Percentiles rank a stretch among this genome's conserved stretches.
phyloP scores from a whole-genome alignment of 2,113 vertebrate species.

The Theristicus caerulescens region DNA sequence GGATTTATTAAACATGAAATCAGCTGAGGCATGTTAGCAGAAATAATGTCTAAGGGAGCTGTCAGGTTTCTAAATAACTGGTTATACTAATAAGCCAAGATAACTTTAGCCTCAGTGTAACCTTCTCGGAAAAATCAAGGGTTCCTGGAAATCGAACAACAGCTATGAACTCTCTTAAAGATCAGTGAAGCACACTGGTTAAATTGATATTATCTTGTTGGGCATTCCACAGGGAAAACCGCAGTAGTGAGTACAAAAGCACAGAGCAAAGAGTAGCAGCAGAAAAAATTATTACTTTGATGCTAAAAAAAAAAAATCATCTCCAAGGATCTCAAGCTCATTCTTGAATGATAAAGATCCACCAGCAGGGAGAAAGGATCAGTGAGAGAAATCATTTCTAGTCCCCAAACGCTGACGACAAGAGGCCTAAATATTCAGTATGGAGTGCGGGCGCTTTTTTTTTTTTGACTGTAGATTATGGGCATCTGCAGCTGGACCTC shows the following conservation, averaged over 20 bases:
- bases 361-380: neutral
- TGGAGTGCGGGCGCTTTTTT: neutral
- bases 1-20: constrained; percentile 1
- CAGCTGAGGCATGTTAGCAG: neutral
- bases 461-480: neutral
- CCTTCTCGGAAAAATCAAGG: neutral
- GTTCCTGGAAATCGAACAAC: neutral
- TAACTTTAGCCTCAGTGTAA: neutral
- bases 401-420: neutral
- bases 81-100: neutral
- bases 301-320: neutral
- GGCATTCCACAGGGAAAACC: neutral
- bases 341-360: neutral
- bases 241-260: neutral
- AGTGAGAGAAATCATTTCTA: neutral
- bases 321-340: neutral
- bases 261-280: neutral
- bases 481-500: neutral
- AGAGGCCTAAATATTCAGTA: neutral
- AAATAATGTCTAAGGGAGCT: constrained; percentile 6
- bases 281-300: neutral
- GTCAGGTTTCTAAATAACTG: constrained; percentile 20
- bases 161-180: neutral
- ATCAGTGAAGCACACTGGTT: neutral
- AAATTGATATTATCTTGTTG: neutral